Conservation (phyloP, 2,113 vertebrate genomes). For the Salminus brasiliensis region DNA sequence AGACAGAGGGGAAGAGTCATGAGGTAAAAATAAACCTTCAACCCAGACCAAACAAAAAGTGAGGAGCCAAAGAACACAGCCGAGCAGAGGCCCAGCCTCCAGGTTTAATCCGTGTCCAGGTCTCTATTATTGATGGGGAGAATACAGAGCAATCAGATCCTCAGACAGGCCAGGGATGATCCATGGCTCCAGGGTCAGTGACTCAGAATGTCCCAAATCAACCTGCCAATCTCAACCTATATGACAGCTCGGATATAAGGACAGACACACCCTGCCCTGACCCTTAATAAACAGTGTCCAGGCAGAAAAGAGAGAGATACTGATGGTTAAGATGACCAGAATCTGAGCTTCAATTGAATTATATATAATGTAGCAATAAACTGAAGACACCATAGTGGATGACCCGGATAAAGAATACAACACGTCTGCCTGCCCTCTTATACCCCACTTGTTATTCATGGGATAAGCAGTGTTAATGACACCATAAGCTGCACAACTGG, state of each 20-base stretch:
- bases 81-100: neutral
- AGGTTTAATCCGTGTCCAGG: conserved; percentile 9
- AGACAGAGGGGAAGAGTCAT: neutral
- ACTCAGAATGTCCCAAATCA: neutral
- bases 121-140: neutral
- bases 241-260: neutral
- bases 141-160: conserved; percentile 1
- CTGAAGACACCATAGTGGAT: neutral
- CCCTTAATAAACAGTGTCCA: neutral
- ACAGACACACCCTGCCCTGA: neutral
- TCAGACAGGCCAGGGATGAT: conserved; percentile 4
- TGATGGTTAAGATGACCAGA: neutral
- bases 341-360: neutral
- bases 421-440: too few relatives aligned
- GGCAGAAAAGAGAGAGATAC: neutral
- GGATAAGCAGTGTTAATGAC: too few relatives aligned
- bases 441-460: too few relatives aligned
- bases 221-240: neutral
- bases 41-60: neutral
- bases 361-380: neutral
- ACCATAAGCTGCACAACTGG: too few relatives aligned
- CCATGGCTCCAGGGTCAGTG: neutral
- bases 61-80: neutral
- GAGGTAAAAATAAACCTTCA: neutral
- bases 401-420: neutral